Percentiles rank a stretch among this genome's conserved stretches.
Evolutionary conservation across 2,113 vertebrate species (phyloP).

Genomic region (Malurus elegans): DNA sequence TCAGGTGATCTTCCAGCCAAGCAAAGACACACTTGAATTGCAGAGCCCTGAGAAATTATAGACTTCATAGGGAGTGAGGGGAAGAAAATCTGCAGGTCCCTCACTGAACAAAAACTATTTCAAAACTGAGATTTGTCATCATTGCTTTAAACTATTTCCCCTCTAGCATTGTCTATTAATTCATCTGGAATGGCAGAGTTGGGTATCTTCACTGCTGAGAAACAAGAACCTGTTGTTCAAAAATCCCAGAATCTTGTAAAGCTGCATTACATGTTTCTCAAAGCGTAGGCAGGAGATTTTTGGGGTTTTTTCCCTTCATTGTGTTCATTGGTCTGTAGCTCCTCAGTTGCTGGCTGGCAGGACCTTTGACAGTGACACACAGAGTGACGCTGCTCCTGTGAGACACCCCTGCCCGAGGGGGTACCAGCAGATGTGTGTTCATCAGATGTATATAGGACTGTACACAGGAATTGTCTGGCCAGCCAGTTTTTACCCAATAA

Average conservation of each 20-base stretch:
- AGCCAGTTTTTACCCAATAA: neutral
- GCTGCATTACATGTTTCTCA: neutral
- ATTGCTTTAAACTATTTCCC: neutral
- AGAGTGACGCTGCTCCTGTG: neutral
- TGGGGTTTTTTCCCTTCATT: neutral
- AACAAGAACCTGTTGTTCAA: neutral
- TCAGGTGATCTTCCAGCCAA: neutral
- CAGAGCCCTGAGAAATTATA: neutral
- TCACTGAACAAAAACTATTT: neutral
- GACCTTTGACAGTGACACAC: neutral
- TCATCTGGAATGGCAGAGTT: neutral
- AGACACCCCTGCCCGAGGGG: neutral
- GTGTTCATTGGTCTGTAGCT: neutral
- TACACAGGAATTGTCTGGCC: neutral
- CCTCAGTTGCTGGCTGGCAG: neutral
- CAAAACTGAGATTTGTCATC: neutral
- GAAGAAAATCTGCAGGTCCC: neutral
- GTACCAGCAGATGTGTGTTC: neutral
- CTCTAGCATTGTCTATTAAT: neutral
- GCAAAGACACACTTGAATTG: neutral
- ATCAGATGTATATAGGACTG: neutral
- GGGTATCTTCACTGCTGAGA: neutral
- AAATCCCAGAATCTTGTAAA: neutral
- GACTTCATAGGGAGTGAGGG: neutral
- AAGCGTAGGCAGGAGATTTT: neutral